Conservation (phyloP, 2,888 invertebrate species). For the Eupeodes latifasciatus region DNA sequence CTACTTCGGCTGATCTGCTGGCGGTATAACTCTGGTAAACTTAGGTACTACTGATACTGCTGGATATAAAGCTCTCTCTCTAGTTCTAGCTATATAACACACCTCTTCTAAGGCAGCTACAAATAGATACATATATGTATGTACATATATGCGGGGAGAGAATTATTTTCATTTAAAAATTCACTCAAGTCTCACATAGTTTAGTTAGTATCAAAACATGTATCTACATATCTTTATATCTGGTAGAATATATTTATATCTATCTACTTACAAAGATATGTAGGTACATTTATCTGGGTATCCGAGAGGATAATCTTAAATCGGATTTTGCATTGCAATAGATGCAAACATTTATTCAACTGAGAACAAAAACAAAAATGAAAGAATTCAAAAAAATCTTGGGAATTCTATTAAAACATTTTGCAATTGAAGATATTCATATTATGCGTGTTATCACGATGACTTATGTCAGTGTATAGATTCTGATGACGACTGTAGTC, state of each 20-base stretch:
- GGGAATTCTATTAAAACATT: conserved; percentile 53
- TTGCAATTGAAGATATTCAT: conserved; percentile 48
- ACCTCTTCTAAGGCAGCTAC: conserved; percentile 48
- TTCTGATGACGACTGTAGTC: not conserved
- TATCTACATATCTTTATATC: not conserved
- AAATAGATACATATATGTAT: conserved; percentile 31
- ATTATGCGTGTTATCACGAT: conserved; percentile 14
- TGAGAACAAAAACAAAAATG: not conserved
- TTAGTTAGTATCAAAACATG: conserved; percentile 20
- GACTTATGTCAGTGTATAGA: not conserved
- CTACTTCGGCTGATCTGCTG: conserved; percentile 21
- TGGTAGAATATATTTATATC: not conserved
- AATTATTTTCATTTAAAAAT: conserved; percentile 69
- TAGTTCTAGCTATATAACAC: conserved; percentile 16
- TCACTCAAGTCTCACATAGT: conserved; percentile 44
- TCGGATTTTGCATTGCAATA: conserved; percentile 24
- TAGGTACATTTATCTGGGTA: conserved; percentile 8
- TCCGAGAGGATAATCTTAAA: conserved; percentile 51
- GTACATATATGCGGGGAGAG: conserved; percentile 37
- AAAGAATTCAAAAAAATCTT: not conserved
- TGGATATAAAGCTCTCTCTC: conserved; percentile 51
- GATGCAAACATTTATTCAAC: conserved; percentile 19
- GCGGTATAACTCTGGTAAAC: not conserved
- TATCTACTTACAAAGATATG: not conserved
- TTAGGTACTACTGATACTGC: conserved; percentile 5